Percentiles rank a stretch among this genome's conserved stretches.
These are phyloP conservation scores for Tiphia femorata DNA, from an alignment of 2,888 invertebrate species.

Conservation along the genomic window DNA sequence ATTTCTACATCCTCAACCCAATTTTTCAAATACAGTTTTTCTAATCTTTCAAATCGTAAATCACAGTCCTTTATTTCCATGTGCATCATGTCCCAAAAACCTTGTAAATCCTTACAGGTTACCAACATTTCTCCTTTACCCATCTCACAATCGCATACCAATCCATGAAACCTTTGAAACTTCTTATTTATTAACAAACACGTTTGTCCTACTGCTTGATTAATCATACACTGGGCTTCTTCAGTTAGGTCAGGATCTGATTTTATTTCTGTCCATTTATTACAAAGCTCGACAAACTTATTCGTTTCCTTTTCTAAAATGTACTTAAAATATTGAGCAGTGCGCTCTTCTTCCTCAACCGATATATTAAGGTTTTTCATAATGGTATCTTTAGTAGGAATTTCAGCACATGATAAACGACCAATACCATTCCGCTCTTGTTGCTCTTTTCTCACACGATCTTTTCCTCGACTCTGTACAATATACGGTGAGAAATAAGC, in stretches of 20 bases:
- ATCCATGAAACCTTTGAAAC: conserved; percentile 79
- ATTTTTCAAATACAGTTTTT: conserved; percentile 35
- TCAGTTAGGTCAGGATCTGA: conserved; percentile 68
- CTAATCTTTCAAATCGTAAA: conserved; percentile 51
- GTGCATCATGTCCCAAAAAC: conserved; percentile 90
- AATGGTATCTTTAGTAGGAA: conserved; percentile 58
- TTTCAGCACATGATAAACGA: conserved; percentile 24
- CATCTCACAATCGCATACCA: conserved; percentile 65
- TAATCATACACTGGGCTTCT: conserved; percentile 73
- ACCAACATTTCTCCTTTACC: conserved; percentile 71
- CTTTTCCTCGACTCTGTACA: conserved; percentile 74
- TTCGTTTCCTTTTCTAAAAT: conserved; percentile 71
- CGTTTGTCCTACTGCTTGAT: conserved; percentile 83
- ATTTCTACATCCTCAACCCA: conserved; percentile 71
- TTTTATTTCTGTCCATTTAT: conserved; percentile 72
- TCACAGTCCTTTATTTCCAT: conserved; percentile 73
- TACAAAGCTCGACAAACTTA: conserved; percentile 71
- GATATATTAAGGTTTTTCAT: conserved; percentile 57
- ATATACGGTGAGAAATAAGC: conserved; percentile 70
- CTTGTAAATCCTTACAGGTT: conserved; percentile 80
- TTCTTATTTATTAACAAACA: conserved; percentile 82
- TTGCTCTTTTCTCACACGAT: conserved; percentile 72
- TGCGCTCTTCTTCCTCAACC: conserved; percentile 56
- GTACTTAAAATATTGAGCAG: conserved; percentile 67
- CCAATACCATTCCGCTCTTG: conserved; percentile 41